These are phyloP conservation scores for Holocentrus rufus DNA, from an alignment of 2,797 vertebrate genomes.

Conservation along the genomic window DNA sequence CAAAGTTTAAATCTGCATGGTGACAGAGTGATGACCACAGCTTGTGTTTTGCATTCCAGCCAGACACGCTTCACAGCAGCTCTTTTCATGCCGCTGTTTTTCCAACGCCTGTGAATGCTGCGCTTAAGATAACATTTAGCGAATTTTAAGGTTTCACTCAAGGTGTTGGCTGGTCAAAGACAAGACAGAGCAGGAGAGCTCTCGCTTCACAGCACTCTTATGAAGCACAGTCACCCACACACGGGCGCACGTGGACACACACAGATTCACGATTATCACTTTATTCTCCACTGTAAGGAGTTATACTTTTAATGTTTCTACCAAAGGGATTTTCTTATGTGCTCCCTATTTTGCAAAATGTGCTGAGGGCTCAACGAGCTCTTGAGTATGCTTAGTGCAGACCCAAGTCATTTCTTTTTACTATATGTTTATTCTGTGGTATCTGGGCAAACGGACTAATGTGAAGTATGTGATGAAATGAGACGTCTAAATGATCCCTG, in stretches of 20 bases:
- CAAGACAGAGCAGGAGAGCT: conserved; percentile 74
- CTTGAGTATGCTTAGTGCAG: conserved; percentile 49
- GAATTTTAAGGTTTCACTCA: conserved; percentile 51
- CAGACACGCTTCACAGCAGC: conserved; percentile 59
- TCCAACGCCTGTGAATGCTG: conserved; percentile 67
- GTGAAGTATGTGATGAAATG: conserved; percentile 77
- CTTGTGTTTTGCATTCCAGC: conserved; percentile 77
- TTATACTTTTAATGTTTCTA: conserved; percentile 32
- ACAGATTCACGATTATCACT: conserved; percentile 2
- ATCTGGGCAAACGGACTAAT: conserved; percentile 70
- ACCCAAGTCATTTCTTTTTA: conserved; percentile 53
- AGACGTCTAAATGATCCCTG: conserved; percentile 65
- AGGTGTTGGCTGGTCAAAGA: conserved; percentile 50
- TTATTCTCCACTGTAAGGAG: neutral
- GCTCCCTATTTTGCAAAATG: neutral
- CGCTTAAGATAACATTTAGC: conserved; percentile 69
- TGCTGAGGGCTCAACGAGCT: conserved; percentile 20
- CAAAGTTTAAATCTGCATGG: conserved; percentile 31
- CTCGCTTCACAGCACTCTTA: conserved; percentile 58
- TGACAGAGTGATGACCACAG: conserved; percentile 70
- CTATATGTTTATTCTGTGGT: conserved; percentile 69
- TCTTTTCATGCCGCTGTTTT: conserved; percentile 69
- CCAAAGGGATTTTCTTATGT: conserved; percentile 40
- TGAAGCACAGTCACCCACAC: conserved; percentile 53
- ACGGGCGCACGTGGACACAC: conserved; percentile 19